Percentiles rank a stretch among this genome's conserved stretches.
These are phyloP conservation scores for Achlya flavicornis DNA, from an alignment of 2,888 invertebrate genomes.

Conservation along the genomic window DNA sequence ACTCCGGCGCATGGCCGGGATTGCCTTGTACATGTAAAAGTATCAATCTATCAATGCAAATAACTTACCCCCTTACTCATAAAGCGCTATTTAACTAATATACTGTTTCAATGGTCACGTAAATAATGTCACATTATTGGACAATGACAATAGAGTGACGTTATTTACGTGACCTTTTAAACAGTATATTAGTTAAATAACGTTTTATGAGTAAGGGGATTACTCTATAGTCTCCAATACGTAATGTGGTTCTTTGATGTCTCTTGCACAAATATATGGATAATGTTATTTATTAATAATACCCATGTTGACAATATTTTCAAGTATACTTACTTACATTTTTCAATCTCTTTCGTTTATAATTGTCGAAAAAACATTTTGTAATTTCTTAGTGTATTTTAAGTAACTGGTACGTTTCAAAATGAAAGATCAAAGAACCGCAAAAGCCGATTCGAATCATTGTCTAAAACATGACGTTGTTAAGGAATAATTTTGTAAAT, in stretches of 20 bases:
- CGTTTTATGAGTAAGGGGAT: too few relatives aligned
- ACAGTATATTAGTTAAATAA: too few relatives aligned
- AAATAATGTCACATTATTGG: too few relatives aligned
- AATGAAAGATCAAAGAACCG: slow-evolving; percentile 14
- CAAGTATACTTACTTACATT: background rate
- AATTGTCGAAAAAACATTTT: too few relatives aligned
- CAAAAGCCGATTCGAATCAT: slow-evolving; percentile 52
- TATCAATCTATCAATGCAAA: slow-evolving; percentile 52
- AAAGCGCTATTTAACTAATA: too few relatives aligned
- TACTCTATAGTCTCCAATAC: slow-evolving; percentile 34
- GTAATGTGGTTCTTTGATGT: slow-evolving; percentile 35
- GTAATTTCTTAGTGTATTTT: too few relatives aligned
- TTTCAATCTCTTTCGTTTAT: too few relatives aligned
- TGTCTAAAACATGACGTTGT: slow-evolving; percentile 73
- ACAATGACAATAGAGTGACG: too few relatives aligned
- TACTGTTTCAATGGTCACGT: too few relatives aligned
- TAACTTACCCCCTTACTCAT: slow-evolving; percentile 39
- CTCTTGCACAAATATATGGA: background rate
- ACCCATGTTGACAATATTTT: background rate
- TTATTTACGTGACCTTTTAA: too few relatives aligned
- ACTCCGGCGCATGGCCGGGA: slow-evolving; percentile 52
- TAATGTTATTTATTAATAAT: background rate
- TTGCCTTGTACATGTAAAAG: slow-evolving; percentile 54
- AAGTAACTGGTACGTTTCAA: too few relatives aligned
- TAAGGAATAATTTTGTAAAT: slow-evolving; percentile 71